Conservation (phyloP, 2,888 invertebrate genomes). For the Glyphotaelius pellucidus region DNA sequence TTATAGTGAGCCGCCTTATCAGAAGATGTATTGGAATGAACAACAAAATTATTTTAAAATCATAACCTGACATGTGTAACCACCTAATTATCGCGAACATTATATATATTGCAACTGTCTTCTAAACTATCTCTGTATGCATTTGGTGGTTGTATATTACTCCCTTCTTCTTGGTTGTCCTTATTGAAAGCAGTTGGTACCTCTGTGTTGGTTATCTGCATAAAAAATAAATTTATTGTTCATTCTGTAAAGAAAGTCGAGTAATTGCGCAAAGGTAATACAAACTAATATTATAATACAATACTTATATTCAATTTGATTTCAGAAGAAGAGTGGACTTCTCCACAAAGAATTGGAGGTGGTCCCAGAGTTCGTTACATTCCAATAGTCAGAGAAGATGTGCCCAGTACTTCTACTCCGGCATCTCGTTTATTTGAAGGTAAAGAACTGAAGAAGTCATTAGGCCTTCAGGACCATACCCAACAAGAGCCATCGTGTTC, state of each 20-base stretch:
- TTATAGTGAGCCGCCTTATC: not conserved
- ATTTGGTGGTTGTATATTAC: not conserved
- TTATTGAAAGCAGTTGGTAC: not conserved
- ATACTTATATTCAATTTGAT: not conserved
- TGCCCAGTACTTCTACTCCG: conserved; percentile 75
- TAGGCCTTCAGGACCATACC: conserved; percentile 59
- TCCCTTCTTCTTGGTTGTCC: not conserved
- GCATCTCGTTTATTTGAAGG: conserved; percentile 67
- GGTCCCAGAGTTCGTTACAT: conserved; percentile 72
- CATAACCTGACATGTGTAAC: not conserved
- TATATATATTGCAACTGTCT: not conserved
- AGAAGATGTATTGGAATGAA: not conserved
- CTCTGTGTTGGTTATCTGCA: not conserved
- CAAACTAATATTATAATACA: not conserved
- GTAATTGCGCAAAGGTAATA: not conserved
- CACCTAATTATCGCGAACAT: not conserved
- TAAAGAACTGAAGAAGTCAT: conserved; percentile 1
- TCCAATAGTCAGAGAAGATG: conserved; percentile 73
- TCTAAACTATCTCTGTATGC: not conserved
- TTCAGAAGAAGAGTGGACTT: conserved; percentile 69
- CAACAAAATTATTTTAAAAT: not conserved
- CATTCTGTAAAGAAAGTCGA: not conserved
- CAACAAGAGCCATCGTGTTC: conserved; percentile 70
- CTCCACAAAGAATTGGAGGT: conserved; percentile 68
- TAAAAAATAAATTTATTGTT: not conserved